Conservation (phyloP, 2,113 vertebrate genomes). For the Notarius quadriscutis region DNA sequence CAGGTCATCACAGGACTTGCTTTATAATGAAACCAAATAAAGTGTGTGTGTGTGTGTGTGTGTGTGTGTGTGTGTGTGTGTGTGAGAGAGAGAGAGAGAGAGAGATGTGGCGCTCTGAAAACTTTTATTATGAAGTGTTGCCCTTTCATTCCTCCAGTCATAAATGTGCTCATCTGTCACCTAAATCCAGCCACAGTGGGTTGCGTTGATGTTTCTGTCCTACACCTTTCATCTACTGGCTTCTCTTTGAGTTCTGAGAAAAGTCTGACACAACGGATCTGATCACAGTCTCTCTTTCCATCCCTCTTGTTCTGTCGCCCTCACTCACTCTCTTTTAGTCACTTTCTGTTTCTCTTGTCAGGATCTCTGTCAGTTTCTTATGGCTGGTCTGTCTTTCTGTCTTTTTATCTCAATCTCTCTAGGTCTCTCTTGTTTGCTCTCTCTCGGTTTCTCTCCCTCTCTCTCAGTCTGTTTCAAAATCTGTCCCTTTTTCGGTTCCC, state of each 20-base stretch:
- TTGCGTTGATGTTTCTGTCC: neutral
- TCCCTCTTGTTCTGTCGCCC: neutral
- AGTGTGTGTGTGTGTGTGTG: neutral
- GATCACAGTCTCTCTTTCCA: neutral
- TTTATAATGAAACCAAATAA: neutral
- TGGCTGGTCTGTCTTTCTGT: neutral
- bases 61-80: neutral
- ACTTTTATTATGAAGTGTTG: constrained; percentile 24
- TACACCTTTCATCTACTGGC: neutral
- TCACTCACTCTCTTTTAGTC: neutral
- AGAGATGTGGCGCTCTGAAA: neutral
- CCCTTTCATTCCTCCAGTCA: neutral
- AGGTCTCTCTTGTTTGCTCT: neutral
- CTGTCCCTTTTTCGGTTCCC: too few relatives aligned
- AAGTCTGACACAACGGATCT: neutral
- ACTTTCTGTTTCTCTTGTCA: neutral
- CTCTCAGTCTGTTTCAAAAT: neutral
- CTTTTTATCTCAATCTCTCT: neutral
- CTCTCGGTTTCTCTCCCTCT: too few relatives aligned
- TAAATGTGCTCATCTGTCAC: neutral
- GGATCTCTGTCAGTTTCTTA: neutral
- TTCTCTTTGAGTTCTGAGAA: neutral
- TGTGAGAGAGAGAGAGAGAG: neutral
- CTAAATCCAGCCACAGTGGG: neutral
- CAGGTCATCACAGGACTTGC: neutral